These are phyloP conservation scores for Pogonus chalceus DNA, from an alignment of 1,140 invertebrate genomes.

Conservation along the genomic window DNA sequence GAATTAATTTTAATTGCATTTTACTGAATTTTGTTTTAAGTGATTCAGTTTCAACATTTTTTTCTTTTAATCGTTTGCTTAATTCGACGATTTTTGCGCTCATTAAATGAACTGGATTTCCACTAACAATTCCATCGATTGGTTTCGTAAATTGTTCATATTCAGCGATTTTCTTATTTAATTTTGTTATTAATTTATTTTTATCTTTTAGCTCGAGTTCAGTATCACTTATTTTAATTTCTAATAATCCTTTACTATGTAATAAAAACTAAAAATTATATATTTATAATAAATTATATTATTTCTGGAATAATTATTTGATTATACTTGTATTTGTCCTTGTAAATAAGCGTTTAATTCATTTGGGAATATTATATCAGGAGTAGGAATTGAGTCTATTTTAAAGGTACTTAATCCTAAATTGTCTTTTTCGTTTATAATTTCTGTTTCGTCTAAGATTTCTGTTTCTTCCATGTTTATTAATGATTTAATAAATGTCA, in stretches of 20 bases:
- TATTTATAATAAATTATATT: slow-evolving; percentile 11
- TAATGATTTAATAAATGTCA: not conserved
- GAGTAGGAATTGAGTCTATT: slow-evolving; percentile 16
- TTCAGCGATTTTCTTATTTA: slow-evolving; percentile 17
- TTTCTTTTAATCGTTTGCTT: slow-evolving; percentile 37
- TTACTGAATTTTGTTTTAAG: slow-evolving; percentile 33
- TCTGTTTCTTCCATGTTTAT: slow-evolving; percentile 1
- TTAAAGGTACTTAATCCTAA: slow-evolving; percentile 14
- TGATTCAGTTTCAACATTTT: slow-evolving; percentile 34
- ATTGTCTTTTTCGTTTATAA: slow-evolving; percentile 1
- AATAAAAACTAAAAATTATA: slow-evolving; percentile 28
- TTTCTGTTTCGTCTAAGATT: not conserved
- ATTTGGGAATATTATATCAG: slow-evolving; percentile 27
- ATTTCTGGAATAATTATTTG: not conserved
- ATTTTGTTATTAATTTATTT: slow-evolving; percentile 14
- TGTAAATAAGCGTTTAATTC: slow-evolving; percentile 31
- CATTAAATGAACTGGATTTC: slow-evolving; percentile 23
- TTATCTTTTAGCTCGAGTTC: slow-evolving; percentile 15
- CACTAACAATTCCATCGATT: too few relatives aligned
- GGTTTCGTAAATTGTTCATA: slow-evolving; percentile 19
- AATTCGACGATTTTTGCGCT: slow-evolving; percentile 38
- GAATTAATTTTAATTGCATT: slow-evolving; percentile 25
- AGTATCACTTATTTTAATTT: slow-evolving; percentile 22
- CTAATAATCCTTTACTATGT: slow-evolving; percentile 31
- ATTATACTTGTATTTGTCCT: slow-evolving; percentile 29